phyloP scores from a whole-genome alignment of 2,888 invertebrate genomes.

The Doris montereyensis region DNA sequence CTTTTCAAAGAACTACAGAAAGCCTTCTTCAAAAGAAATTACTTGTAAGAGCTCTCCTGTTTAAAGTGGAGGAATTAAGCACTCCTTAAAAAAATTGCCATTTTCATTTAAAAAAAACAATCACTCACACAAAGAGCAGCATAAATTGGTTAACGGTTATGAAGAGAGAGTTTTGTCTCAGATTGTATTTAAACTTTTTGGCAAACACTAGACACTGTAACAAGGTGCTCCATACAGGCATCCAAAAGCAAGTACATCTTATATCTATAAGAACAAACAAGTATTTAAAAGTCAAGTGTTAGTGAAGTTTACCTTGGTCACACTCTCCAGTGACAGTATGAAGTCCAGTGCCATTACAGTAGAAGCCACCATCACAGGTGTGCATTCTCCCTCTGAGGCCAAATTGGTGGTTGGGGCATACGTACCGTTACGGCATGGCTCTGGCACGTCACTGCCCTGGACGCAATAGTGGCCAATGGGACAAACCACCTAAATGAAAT shows the following conservation, averaged over 20 bases:
- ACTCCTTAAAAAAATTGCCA: no score
- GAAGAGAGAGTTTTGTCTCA: no score
- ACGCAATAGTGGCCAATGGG: slow-evolving; percentile 61
- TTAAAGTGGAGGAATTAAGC: no score
- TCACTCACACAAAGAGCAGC: no score
- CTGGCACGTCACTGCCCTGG: slow-evolving; percentile 57
- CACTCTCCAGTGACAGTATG: slow-evolving; percentile 56
- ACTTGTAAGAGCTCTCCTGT: no score
- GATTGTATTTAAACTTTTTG: neutral
- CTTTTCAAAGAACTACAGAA: no score
- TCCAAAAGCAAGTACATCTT: no score
- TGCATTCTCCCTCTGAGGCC: slow-evolving; percentile 53
- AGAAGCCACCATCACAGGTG: slow-evolving; percentile 61
- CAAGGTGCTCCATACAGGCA: neutral
- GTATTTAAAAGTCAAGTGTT: no score
- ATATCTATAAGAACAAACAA: no score
- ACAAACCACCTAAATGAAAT: slow-evolving; percentile 25
- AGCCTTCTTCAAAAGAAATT: no score
- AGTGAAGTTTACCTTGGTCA: slow-evolving; percentile 55
- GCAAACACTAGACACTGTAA: neutral
- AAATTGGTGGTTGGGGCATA: slow-evolving; percentile 55
- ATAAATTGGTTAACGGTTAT: no score
- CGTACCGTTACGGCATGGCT: slow-evolving; percentile 67
- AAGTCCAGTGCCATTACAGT: slow-evolving; percentile 63
- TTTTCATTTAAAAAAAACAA: no score